phyloP scores from a whole-genome alignment of 2,113 vertebrate species.

The Pseudopodoces humilis region DNA sequence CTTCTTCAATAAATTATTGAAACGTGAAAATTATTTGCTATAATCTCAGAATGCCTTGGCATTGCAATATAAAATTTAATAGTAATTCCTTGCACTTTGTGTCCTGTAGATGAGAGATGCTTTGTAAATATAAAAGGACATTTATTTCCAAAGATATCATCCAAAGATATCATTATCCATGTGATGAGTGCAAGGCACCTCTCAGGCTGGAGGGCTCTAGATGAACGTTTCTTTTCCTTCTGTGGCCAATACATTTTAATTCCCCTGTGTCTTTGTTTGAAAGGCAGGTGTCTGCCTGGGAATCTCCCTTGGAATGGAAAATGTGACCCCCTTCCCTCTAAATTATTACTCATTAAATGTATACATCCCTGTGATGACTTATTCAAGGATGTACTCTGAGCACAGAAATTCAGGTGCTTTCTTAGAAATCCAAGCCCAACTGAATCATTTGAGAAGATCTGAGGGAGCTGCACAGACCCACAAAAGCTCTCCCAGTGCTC shows the following conservation, averaged over 20 bases:
- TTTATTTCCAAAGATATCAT: not conserved
- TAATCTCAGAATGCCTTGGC: not conserved
- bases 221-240: not conserved
- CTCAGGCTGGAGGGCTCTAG: not conserved
- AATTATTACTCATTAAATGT: too few species aligned
- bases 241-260: not conserved
- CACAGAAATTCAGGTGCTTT: not conserved
- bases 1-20: not conserved
- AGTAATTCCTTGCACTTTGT: not conserved
- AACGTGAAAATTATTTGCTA: not conserved
- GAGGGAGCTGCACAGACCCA: not conserved
- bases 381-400: not conserved
- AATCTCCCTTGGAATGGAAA: too few species aligned
- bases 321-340: too few species aligned
- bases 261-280: not conserved
- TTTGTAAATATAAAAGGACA: not conserved
- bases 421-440: not conserved
- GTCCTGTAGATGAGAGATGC: not conserved
- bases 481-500: not conserved
- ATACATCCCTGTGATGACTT: not conserved
- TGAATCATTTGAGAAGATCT: not conserved
- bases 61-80: not conserved
- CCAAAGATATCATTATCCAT: too few species aligned
- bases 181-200: not conserved
- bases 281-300: not conserved